Conservation (phyloP, 2,797 vertebrate species). For the Discoglossus pictus region DNA sequence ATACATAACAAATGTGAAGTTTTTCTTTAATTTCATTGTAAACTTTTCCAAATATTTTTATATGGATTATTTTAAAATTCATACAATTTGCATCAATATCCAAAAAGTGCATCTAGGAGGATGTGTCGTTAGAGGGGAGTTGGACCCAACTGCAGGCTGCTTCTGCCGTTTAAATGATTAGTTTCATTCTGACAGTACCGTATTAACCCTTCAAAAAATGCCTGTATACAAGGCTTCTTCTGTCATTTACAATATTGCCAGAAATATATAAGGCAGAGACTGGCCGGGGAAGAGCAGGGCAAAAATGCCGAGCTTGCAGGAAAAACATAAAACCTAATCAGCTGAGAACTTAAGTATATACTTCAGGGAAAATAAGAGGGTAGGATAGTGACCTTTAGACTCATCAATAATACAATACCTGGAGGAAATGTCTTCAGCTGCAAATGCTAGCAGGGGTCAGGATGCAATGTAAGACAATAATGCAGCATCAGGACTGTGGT, state of each 20-base stretch:
- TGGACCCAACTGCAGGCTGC: no score
- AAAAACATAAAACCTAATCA: constrained; percentile 18
- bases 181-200: no score
- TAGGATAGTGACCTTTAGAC: constrained; percentile 22
- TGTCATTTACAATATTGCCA: constrained; percentile 29
- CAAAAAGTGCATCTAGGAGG: no score
- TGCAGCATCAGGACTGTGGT: not conserved
- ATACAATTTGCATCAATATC: no score
- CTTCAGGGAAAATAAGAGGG: constrained; percentile 10
- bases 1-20: no score
- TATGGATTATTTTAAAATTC: no score
- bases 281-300: not conserved
- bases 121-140: no score
- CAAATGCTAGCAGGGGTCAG: not conserved
- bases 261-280: constrained; percentile 8
- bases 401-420: constrained; percentile 24
- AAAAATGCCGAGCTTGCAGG: constrained; percentile 3
- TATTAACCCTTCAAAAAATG: no score
- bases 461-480: not conserved
- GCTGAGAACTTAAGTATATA: constrained; percentile 2
- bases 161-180: no score
- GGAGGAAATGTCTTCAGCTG: not conserved
- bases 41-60: no score
- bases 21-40: no score
- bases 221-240: no score